Conservation (phyloP, 2,888 invertebrate genomes). For the Oscheius myriophilus region DNA sequence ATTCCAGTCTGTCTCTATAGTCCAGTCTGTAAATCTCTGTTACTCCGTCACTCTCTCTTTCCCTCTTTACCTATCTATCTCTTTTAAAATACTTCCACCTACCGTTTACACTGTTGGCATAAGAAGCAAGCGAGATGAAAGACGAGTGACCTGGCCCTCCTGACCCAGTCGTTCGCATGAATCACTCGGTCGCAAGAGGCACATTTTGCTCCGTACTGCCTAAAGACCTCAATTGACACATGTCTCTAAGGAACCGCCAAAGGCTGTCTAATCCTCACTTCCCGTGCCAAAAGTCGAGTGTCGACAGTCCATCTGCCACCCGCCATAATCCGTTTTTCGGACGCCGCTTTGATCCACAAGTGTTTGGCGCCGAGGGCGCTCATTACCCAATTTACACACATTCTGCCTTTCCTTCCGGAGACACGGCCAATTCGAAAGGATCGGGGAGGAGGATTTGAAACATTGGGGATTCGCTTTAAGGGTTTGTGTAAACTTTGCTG, state of each 20-base stretch:
- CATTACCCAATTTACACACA: conserved; percentile 24
- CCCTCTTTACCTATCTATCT: neutral
- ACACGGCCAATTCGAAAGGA: too few relatives aligned
- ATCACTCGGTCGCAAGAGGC: conserved; percentile 92
- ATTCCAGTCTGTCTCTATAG: neutral
- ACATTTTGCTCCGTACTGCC: conserved; percentile 95
- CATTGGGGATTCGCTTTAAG: too few relatives aligned
- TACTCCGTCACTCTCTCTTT: too few relatives aligned
- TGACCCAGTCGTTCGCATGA: conserved; percentile 95
- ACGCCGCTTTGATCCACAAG: conserved; percentile 32
- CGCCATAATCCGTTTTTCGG: conserved; percentile 29
- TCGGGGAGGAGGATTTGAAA: neutral
- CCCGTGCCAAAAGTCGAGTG: conserved; percentile 15
- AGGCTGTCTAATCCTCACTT: neutral
- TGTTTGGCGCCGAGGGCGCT: conserved; percentile 20
- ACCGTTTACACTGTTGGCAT: conserved; percentile 82
- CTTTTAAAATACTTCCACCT: conserved; percentile 36
- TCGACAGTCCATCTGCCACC: conserved; percentile 26
- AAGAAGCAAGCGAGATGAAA: conserved; percentile 99
- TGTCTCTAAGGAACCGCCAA: neutral
- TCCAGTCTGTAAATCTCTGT: too few relatives aligned
- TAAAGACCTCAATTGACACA: conserved; percentile 73
- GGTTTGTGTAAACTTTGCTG: too few relatives aligned
- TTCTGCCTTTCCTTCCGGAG: neutral
- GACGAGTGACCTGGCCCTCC: conserved; percentile 90